These are phyloP conservation scores for Urocitellus parryii DNA, from an alignment of 2,113 vertebrate genomes.

Conservation along the genomic window DNA sequence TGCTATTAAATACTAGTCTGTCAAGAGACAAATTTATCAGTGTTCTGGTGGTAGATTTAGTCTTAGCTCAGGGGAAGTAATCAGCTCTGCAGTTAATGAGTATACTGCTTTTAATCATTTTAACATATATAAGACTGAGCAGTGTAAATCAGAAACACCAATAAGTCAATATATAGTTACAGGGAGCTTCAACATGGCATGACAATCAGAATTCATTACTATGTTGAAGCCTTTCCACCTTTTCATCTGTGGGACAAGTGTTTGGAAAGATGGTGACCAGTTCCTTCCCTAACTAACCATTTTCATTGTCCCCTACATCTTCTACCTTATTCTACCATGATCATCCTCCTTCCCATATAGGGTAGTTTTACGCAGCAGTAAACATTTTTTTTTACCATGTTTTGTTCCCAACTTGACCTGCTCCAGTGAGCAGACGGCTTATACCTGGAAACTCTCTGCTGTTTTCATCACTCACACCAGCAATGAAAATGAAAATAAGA, in stretches of 20 bases:
- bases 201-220: not conserved
- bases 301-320: not conserved
- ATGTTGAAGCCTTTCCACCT: not conserved
- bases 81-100: constrained; percentile 1
- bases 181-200: not conserved
- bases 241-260: not conserved
- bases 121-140: not conserved
- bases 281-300: not conserved
- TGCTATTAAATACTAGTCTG: constrained; percentile 27
- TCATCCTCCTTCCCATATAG: not conserved
- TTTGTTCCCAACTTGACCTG: not conserved
- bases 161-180: not conserved
- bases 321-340: not conserved
- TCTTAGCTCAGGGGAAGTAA: constrained; percentile 34
- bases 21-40: constrained; percentile 37
- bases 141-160: constrained; percentile 3
- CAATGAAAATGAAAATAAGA: not conserved
- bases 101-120: not conserved
- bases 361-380: not conserved
- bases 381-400: not conserved
- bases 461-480: not conserved
- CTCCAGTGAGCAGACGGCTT: not conserved
- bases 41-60: not conserved
- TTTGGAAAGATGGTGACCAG: not conserved
- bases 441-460: not conserved